These are phyloP conservation scores for Nemotelus nigrinus DNA, from an alignment of 2,888 invertebrate species.

Conservation along the genomic window DNA sequence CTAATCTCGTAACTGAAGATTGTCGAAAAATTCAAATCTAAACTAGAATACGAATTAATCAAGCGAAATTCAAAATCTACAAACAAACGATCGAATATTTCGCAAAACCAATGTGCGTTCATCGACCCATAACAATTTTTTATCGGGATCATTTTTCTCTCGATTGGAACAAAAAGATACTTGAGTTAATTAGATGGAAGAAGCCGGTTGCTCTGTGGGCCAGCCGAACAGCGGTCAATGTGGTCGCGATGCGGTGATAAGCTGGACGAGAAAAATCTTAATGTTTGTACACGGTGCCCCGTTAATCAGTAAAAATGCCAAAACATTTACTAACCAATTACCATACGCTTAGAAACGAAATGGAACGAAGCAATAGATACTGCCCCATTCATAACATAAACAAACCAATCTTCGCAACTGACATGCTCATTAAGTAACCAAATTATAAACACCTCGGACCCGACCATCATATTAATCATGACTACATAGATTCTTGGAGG, in stretches of 20 bases:
- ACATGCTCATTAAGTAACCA: constrained; percentile 44
- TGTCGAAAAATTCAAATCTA: constrained; percentile 38
- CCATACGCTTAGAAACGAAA: constrained; percentile 5
- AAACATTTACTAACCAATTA: constrained; percentile 42
- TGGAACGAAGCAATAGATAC: not conserved
- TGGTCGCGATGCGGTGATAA: not conserved
- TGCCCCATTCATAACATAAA: constrained; percentile 24
- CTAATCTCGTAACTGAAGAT: constrained; percentile 17
- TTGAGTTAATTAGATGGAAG: constrained; percentile 13
- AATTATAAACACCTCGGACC: constrained; percentile 44
- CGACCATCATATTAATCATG: constrained; percentile 35
- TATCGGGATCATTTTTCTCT: constrained; percentile 34
- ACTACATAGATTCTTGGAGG: not conserved
- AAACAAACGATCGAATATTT: constrained; percentile 41
- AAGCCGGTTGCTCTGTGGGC: not conserved
- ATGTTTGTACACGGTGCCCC: constrained; percentile 1
- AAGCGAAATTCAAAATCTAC: constrained; percentile 35
- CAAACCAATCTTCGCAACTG: constrained; percentile 38
- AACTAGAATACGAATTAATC: constrained; percentile 43
- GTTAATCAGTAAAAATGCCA: constrained; percentile 35
- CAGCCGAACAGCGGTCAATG: not conserved
- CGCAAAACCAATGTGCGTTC: constrained; percentile 33
- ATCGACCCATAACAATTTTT: constrained; percentile 36
- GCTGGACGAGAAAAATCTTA: not conserved
- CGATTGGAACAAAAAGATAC: constrained; percentile 14